Conservation (phyloP, 92 coral and sea anemone genomes). For the Anthopleura xanthogrammica region DNA sequence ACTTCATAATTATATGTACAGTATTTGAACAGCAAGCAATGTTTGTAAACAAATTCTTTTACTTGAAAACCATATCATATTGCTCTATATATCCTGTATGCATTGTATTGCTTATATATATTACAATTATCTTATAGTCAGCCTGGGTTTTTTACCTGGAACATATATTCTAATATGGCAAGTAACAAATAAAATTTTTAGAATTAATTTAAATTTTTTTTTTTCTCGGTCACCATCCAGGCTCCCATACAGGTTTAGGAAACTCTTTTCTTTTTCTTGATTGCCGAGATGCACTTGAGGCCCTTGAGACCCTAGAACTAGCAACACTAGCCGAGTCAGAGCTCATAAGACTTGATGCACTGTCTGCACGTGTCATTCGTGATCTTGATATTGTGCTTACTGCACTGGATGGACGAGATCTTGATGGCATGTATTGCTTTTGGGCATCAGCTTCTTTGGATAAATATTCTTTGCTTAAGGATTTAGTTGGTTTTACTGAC, state of each 20-base stretch:
- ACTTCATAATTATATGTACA: neutral
- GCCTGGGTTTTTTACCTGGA: neutral
- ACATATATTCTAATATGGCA: neutral
- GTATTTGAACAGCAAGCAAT: neutral
- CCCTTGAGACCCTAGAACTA: constrained; percentile 63
- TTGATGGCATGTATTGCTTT: constrained; percentile 67
- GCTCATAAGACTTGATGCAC: constrained; percentile 64
- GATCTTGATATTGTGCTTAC: constrained; percentile 41
- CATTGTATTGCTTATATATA: too few relatives aligned
- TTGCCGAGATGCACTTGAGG: constrained; percentile 58
- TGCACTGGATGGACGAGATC: constrained; percentile 75
- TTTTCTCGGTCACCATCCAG: constrained; percentile 70
- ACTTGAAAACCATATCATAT: neutral
- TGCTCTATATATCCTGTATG: neutral
- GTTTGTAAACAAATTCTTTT: neutral
- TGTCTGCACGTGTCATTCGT: constrained; percentile 59
- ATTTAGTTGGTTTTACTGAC: constrained; percentile 72
- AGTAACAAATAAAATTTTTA: neutral
- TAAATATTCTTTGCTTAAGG: constrained; percentile 69
- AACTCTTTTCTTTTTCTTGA: constrained; percentile 37
- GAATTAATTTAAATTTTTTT: neutral
- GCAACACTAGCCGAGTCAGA: constrained; percentile 62
- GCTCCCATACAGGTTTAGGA: constrained; percentile 85
- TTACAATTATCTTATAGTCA: too few relatives aligned
- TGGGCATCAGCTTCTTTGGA: constrained; percentile 67